These are phyloP conservation scores for Aporophyla lueneburgensis DNA, from an alignment of 2,888 invertebrate genomes.

Conservation along the genomic window DNA sequence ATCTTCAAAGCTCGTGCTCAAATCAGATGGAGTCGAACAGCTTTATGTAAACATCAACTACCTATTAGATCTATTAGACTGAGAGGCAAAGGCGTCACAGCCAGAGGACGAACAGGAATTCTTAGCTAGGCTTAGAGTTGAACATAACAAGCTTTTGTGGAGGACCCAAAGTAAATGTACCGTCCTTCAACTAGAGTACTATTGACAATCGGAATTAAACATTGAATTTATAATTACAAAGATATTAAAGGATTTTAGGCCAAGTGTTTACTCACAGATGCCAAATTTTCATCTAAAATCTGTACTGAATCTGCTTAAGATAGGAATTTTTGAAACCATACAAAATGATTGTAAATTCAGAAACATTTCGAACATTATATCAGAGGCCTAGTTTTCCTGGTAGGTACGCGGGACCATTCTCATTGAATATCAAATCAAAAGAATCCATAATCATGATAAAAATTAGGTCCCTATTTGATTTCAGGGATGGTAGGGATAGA, in stretches of 20 bases:
- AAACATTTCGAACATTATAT: constrained; percentile 66
- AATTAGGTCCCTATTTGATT: constrained; percentile 82
- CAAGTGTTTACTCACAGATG: constrained; percentile 75
- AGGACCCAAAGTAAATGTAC: constrained; percentile 80
- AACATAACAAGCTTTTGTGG: constrained; percentile 68
- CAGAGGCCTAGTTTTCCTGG: constrained; percentile 84
- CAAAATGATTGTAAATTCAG: constrained; percentile 49
- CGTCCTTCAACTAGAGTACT: constrained; percentile 83
- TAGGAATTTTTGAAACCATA: constrained; percentile 62
- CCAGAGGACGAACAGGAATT: constrained; percentile 67
- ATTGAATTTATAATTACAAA: constrained; percentile 70
- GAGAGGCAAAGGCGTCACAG: constrained; percentile 70
- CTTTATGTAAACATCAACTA: constrained; percentile 60
- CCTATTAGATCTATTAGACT: constrained; percentile 75
- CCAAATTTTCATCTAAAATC: constrained; percentile 71
- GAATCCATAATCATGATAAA: constrained; percentile 86
- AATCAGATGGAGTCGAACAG: constrained; percentile 63
- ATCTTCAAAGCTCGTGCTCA: constrained; percentile 68
- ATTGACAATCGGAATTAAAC: constrained; percentile 66
- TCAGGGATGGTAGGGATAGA: constrained; percentile 84
- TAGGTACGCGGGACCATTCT: constrained; percentile 88
- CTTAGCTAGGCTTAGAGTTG: constrained; percentile 64
- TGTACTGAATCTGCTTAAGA: constrained; percentile 61
- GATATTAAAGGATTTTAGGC: constrained; percentile 70
- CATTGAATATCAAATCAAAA: constrained; percentile 86